Percentiles rank a stretch among this genome's conserved stretches.
phyloP scores from a whole-genome alignment of 1,140 invertebrate genomes.

The Gyrodactylus salaris region DNA sequence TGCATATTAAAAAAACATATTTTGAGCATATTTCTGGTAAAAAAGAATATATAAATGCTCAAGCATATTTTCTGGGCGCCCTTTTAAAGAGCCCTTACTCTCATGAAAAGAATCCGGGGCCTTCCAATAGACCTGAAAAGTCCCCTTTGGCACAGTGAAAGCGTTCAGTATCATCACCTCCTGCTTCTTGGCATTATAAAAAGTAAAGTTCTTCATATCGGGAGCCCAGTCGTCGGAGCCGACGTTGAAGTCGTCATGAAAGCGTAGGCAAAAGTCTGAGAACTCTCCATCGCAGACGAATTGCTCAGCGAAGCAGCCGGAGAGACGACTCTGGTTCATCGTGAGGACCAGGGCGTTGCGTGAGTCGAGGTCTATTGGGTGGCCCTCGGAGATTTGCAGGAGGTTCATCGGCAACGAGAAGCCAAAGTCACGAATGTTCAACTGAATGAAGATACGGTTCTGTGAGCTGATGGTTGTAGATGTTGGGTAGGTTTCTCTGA shows the following conservation, averaged over 20 bases:
- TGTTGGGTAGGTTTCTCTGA: background rate
- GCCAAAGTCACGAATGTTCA: background rate
- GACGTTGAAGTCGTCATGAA: conserved; percentile 78
- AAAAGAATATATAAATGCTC: too few species aligned
- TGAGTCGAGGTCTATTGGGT: conserved; percentile 13
- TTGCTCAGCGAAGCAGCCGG: conserved; percentile 6
- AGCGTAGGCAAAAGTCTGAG: conserved; percentile 50
- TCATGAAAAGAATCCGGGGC: conserved; percentile 22
- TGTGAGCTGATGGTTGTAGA: background rate
- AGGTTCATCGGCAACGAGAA: background rate
- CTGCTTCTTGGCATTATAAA: conserved; percentile 13
- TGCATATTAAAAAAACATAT: too few species aligned
- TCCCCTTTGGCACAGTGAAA: conserved; percentile 78
- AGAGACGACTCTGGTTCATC: conserved; percentile 40
- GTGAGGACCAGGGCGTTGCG: conserved; percentile 37
- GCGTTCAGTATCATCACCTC: conserved; percentile 59
- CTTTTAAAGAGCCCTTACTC: background rate
- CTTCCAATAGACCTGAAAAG: conserved; percentile 71
- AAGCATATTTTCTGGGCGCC: too few species aligned
- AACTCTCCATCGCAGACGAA: conserved; percentile 20
- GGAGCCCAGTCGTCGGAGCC: conserved; percentile 88
- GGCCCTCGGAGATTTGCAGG: conserved; percentile 7
- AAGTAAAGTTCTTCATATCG: conserved; percentile 18
- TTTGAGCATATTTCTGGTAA: too few species aligned
- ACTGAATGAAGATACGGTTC: background rate